A percentile compares a stretch with the other conserved stretches of the same genome.
Evolutionary conservation across 2,113 vertebrate species (phyloP).

Genomic region (Sarotherodon lohbergeri): DNA sequence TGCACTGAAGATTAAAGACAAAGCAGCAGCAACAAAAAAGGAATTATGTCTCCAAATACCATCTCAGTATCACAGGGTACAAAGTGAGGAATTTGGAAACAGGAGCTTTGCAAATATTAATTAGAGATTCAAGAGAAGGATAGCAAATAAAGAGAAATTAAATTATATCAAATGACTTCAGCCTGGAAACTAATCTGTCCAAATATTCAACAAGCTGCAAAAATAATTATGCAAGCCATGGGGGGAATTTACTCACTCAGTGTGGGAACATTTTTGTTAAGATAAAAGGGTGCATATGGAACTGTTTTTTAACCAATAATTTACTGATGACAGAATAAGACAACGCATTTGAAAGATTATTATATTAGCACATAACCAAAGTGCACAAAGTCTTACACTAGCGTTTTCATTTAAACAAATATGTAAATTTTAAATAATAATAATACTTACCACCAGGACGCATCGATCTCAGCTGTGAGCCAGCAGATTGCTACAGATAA

Average conservation of each 20-base stretch:
- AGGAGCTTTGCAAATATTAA: neutral
- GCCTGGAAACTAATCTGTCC: neutral
- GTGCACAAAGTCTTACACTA: neutral
- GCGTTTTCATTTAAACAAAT: neutral
- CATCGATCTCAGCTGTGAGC: slow-evolving; percentile 80
- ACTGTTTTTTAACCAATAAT: neutral
- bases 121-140: neutral
- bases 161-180: slow-evolving; percentile 13
- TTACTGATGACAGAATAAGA: neutral
- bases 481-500: slow-evolving; percentile 80
- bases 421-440: neutral
- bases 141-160: slow-evolving; percentile 25
- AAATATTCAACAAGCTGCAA: slow-evolving; percentile 10
- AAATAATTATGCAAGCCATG: neutral
- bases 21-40: neutral
- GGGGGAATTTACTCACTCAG: neutral
- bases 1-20: neutral
- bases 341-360: neutral
- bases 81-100: neutral
- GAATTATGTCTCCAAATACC: neutral
- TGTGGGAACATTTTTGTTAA: neutral
- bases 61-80: neutral
- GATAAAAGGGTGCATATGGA: neutral
- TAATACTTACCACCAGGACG: slow-evolving; percentile 91
- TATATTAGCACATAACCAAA: neutral